phyloP scores from a whole-genome alignment of 1,140 invertebrate species.

The Drosophila kohkoa region DNA sequence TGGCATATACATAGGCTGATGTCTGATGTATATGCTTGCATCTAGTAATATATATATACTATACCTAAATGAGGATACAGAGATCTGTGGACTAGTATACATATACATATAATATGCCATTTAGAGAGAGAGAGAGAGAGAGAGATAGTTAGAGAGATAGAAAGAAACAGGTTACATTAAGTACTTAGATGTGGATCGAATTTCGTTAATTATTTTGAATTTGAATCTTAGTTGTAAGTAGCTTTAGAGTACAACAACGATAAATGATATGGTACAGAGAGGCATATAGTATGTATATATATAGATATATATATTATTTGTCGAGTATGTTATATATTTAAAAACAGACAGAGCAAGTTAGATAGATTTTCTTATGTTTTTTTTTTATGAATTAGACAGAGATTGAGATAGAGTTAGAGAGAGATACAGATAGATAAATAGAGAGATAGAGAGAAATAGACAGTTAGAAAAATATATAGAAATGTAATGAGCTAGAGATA shows the following conservation, averaged over 20 bases:
- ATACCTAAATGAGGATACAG: constrained; percentile 47
- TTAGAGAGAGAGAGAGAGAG: constrained; percentile 14
- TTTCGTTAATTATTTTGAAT: constrained; percentile 34
- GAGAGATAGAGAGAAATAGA: constrained; percentile 28
- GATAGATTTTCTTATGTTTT: constrained; percentile 37
- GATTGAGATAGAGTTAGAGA: constrained; percentile 50
- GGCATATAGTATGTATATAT: constrained; percentile 73
- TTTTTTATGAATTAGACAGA: constrained; percentile 42
- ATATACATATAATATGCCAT: constrained; percentile 47
- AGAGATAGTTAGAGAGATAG: not conserved
- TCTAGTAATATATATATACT: constrained; percentile 11
- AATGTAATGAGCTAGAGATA: constrained; percentile 28
- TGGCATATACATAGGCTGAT: constrained; percentile 19
- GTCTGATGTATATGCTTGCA: constrained; percentile 9
- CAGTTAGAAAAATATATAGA: constrained; percentile 27
- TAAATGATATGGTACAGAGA: constrained; percentile 76
- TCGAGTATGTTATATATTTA: constrained; percentile 69
- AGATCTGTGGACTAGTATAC: constrained; percentile 11
- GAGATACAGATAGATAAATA: constrained; percentile 46
- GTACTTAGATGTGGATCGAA: constrained; percentile 20
- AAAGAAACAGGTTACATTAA: constrained; percentile 24
- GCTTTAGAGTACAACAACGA: constrained; percentile 68
- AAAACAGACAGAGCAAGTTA: constrained; percentile 66
- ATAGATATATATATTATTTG: not conserved
- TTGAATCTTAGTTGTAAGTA: constrained; percentile 52